Base-by-base conservation (phyloP, 2,888 invertebrate species). In the Anthrax anthrax region DNA sequence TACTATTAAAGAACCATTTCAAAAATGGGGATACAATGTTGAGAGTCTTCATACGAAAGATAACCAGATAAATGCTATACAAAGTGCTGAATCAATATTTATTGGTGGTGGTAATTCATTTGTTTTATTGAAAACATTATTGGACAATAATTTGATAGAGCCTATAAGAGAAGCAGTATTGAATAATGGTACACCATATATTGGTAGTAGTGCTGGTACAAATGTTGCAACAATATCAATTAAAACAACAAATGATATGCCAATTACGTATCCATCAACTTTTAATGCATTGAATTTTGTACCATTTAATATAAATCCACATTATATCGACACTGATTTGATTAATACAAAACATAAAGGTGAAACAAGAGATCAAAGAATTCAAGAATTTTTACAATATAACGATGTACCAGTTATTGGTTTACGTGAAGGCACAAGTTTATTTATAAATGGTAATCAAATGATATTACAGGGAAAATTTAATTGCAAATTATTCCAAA, bases 211-310 rank as follows among this genome's bases (percentile, higher is more conserved):
- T 67, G 87, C 87, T 47, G 87, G 87, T 39, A 84, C 85, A 14
- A 89, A 88, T 72, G 82, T 88, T 14, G 82, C 86, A 12, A 86
- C 88, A 2, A 70, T 71, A 53, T 82, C 79, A 53, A 88, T 89
- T 55, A 74, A 80, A 57, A 88, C 87, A 5, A 88, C 88, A 41
- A 89, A 89, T 70, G 88, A 89, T 61, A 88, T 89, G 88, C 89
- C 88, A 4, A 84, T 89, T 47, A 76, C 75, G n/a, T 78, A 75
- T 62, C 86, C 86, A 37, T 83, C 84, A 23, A 72, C 59, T 40
- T 64, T 87, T 65, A 70, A 78, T 51, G 86, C 81, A 1, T 70
- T 88, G 40, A 72, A 73, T 36, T 70, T 88, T 46, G 77, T 88
- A 14, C 83, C 84, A 5, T 86, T 87, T 62, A 87, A 88, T 62